These are phyloP conservation scores for Agapornis roseicollis DNA, from an alignment of 2,113 vertebrate genomes.

Conservation along the genomic window DNA sequence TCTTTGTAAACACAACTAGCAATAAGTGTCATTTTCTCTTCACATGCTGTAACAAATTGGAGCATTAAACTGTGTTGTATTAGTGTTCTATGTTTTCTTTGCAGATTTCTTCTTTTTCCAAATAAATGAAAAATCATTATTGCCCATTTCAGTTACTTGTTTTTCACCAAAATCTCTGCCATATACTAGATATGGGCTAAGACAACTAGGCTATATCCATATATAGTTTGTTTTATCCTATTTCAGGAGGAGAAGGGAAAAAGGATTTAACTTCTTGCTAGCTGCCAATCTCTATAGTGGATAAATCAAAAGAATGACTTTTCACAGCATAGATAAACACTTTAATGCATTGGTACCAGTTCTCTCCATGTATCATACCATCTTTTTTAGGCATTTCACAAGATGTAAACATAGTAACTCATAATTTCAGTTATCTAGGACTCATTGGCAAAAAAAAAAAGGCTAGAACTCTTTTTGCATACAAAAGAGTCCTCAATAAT, in stretches of 20 bases:
- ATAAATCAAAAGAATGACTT: neutral
- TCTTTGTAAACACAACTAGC: neutral
- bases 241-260: neutral
- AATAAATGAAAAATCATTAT: neutral
- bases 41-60: neutral
- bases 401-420: neutral
- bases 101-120: neutral
- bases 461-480: neutral
- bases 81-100: neutral
- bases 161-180: neutral
- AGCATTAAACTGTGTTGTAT: neutral
- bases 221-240: neutral
- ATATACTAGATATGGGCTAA: neutral
- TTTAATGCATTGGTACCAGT: fast-evolving
- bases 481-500: neutral
- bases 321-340: neutral
- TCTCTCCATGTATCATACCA: neutral
- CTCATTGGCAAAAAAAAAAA: neutral
- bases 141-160: neutral
- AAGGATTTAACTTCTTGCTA: neutral
- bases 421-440: neutral
- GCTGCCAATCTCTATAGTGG: neutral
- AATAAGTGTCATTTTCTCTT: neutral
- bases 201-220: neutral
- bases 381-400: neutral